Percentiles rank a stretch among this genome's conserved stretches.
Evolutionary conservation across 2,888 invertebrate genomes (phyloP).

Genomic region (Drosophila pullipes): DNA sequence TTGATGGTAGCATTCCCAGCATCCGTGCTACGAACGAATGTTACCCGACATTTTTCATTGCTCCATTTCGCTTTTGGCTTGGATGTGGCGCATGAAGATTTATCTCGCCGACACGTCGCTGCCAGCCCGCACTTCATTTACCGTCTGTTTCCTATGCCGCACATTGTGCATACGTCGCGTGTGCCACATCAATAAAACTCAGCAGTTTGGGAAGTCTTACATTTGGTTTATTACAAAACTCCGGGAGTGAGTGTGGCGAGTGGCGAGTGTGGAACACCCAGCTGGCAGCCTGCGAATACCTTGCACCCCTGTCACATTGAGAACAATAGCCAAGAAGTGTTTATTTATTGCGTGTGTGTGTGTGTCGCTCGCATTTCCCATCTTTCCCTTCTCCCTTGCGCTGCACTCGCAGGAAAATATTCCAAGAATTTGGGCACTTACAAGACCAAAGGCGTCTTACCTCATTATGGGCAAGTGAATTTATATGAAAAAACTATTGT

Average conservation of each 20-base stretch:
- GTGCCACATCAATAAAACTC: conserved; percentile 70
- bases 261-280: conserved; percentile 2
- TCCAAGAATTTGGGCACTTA: neutral
- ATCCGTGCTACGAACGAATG: conserved; percentile 54
- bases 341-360: conserved; percentile 66
- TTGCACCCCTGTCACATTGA: conserved; percentile 54
- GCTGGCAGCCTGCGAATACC: conserved; percentile 42
- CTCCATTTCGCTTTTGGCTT: conserved; percentile 59
- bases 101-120: conserved; percentile 59
- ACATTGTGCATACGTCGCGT: conserved; percentile 63
- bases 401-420: neutral
- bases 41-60: conserved; percentile 72
- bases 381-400: neutral
- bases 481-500: neutral
- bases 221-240: conserved; percentile 68
- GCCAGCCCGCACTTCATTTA: conserved; percentile 16
- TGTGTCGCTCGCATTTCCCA: conserved; percentile 5
- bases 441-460: neutral
- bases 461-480: neutral
- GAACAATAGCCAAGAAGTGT: conserved; percentile 66
- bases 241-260: neutral
- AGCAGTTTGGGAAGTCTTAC: conserved; percentile 65
- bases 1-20: conserved; percentile 43
- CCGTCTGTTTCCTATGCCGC: conserved; percentile 43
- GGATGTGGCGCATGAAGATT: conserved; percentile 64